Percentiles rank a stretch among this genome's conserved stretches.
These are phyloP conservation scores for Blastobasis lacticolella DNA, from an alignment of 2,888 invertebrate genomes.

Conservation along the genomic window DNA sequence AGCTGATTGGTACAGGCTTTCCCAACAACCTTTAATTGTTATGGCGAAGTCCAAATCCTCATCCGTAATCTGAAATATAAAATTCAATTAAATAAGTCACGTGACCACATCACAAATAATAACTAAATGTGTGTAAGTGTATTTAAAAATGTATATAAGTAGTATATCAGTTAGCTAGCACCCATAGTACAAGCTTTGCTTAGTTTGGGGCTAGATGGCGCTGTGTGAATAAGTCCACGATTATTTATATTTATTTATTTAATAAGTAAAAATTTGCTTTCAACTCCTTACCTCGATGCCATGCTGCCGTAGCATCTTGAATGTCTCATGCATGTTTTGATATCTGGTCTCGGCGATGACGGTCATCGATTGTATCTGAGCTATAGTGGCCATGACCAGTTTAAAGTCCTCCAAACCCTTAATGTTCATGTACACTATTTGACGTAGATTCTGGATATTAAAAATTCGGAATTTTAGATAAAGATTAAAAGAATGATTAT, in stretches of 20 bases:
- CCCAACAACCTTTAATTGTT: constrained; percentile 80
- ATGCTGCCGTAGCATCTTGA: constrained; percentile 82
- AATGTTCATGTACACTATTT: constrained; percentile 83
- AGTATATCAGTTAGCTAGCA: too few relatives aligned
- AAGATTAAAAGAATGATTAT: background rate
- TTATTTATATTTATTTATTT: too few relatives aligned
- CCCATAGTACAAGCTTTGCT: too few relatives aligned
- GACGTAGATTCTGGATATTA: constrained; percentile 63
- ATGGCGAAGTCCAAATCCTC: constrained; percentile 74
- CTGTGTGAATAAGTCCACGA: too few relatives aligned
- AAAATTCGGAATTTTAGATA: background rate
- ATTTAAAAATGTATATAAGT: too few relatives aligned
- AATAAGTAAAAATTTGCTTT: too few relatives aligned
- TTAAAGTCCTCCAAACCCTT: constrained; percentile 88
- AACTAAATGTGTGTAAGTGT: too few relatives aligned
- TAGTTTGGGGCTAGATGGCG: too few relatives aligned
- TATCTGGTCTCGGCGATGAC: constrained; percentile 86
- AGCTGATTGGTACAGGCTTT: constrained; percentile 78
- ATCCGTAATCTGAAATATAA: constrained; percentile 48
- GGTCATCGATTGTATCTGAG: constrained; percentile 82
- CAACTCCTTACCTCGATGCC: constrained; percentile 75
- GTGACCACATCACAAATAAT: too few relatives aligned
- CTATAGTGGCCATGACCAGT: constrained; percentile 87
- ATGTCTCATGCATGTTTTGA: constrained; percentile 83
- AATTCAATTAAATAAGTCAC: background rate